A percentile compares a stretch with the other conserved stretches of the same genome.
Conservation (phyloP, 2,888 invertebrate genomes). For the Onchidella celtica region DNA sequence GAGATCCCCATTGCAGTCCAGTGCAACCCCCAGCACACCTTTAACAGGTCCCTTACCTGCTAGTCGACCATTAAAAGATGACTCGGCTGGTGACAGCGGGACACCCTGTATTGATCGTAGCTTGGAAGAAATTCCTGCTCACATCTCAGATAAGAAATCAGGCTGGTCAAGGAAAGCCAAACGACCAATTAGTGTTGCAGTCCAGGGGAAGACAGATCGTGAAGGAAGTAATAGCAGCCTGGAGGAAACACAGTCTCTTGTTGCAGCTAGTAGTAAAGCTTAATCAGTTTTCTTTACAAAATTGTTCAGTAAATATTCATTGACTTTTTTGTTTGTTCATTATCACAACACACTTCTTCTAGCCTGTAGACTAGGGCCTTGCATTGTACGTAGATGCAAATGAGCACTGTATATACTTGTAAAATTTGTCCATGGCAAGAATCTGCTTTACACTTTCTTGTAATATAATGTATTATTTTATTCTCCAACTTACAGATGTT, state of each 20-base stretch:
- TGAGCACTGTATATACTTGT: no score
- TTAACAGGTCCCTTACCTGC: conserved; percentile 42
- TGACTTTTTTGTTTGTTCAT: no score
- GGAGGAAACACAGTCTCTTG: conserved; percentile 35
- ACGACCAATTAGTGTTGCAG: conserved; percentile 54
- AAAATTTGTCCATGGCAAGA: no score
- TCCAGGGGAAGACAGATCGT: conserved; percentile 39
- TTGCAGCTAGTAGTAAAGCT: conserved; percentile 10
- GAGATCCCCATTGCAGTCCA: conserved; percentile 63
- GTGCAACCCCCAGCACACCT: conserved; percentile 46
- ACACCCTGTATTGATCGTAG: conserved; percentile 74
- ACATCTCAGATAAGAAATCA: conserved; percentile 52
- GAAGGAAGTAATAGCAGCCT: conserved; percentile 17
- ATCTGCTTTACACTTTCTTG: no score
- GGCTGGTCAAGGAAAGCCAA: conserved; percentile 52
- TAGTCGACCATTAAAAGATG: conserved; percentile 41
- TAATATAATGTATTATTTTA: no score
- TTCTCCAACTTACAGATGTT: no score
- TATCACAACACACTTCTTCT: no score
- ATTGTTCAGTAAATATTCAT: neutral
- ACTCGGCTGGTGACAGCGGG: conserved; percentile 56
- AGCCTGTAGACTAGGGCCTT: no score
- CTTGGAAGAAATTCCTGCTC: conserved; percentile 71
- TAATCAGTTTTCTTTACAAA: neutral
- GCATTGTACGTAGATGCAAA: no score